Evolutionary conservation across 2,113 vertebrate genomes (phyloP).

Genomic region (Lepidothrix coronata): DNA sequence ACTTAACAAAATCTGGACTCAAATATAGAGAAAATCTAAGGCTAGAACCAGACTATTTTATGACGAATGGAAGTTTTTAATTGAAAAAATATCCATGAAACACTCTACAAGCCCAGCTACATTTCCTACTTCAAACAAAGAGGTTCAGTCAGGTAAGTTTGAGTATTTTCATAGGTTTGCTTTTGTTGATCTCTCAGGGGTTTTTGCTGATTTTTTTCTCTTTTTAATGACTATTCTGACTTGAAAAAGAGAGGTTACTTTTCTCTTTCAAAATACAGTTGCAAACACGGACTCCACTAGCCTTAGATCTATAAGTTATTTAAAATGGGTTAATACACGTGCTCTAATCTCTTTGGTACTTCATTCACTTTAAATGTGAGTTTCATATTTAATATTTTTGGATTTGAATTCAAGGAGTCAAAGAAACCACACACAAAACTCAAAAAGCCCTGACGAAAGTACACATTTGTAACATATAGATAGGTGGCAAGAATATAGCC

Average conservation of each 20-base stretch:
- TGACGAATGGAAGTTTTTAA: neutral
- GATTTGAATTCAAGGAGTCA: neutral
- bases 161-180: neutral
- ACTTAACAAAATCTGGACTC: neutral
- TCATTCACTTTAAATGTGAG: neutral
- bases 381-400: neutral
- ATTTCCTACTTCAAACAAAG: neutral
- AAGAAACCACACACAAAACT: neutral
- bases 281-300: neutral
- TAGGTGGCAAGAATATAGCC: neutral
- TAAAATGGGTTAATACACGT: neutral
- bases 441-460: neutral
- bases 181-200: neutral
- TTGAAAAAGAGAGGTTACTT: neutral
- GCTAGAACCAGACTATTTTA: neutral
- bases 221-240: neutral
- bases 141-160: accelerated
- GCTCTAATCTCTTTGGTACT: neutral
- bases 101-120: neutral
- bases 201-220: accelerated
- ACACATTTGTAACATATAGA: neutral
- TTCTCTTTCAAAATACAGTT: neutral
- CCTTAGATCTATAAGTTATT: neutral
- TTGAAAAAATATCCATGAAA: neutral
- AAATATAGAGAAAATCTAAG: neutral